These are phyloP conservation scores for Ovibos moschatus DNA, from an alignment of 2,113 vertebrate genomes.

Conservation along the genomic window DNA sequence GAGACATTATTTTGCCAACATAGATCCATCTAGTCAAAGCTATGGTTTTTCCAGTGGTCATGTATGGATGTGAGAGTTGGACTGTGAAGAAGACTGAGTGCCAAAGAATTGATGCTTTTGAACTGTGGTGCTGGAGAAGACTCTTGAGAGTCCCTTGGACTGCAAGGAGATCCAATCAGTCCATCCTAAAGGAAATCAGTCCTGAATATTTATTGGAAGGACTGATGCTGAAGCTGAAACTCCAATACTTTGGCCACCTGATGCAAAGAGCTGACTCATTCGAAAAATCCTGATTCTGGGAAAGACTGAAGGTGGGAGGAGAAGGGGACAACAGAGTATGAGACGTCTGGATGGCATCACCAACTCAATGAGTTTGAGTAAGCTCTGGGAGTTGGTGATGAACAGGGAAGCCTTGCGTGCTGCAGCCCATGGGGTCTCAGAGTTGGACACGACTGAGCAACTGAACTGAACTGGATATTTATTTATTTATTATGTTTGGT, in stretches of 20 bases:
- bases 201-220: background rate
- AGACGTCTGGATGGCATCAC: background rate
- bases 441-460: background rate
- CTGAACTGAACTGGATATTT: background rate
- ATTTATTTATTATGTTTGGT: background rate
- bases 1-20: background rate
- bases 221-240: background rate
- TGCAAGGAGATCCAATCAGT: background rate
- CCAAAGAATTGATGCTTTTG: background rate
- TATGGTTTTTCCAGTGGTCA: background rate
- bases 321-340: background rate
- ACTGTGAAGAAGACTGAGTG: fast-evolving
- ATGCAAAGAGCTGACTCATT: background rate
- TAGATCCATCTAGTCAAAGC: background rate
- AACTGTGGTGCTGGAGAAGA: background rate
- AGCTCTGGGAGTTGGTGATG: background rate
- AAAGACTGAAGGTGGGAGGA: background rate
- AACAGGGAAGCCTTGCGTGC: background rate
- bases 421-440: background rate
- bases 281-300: background rate
- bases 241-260: background rate
- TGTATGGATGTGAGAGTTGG: background rate
- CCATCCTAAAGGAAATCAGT: background rate
- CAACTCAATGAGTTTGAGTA: background rate
- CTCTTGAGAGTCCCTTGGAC: background rate